These are phyloP conservation scores for Pseudocheirus occidentalis DNA, from an alignment of 2,797 vertebrate genomes.

Conservation along the genomic window DNA sequence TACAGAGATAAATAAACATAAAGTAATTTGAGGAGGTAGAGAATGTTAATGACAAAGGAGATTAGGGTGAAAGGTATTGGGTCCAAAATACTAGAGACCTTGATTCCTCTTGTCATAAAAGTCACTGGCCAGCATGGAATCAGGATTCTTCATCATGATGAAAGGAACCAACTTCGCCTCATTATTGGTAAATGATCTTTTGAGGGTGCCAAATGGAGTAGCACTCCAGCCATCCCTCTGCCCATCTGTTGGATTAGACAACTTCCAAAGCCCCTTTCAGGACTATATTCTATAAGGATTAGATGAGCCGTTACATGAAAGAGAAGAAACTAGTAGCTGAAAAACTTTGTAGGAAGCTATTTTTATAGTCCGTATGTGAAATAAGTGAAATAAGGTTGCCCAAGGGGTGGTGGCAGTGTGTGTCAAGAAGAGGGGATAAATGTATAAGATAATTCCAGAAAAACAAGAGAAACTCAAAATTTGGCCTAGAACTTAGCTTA, in stretches of 20 bases:
- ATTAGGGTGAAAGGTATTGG: background rate
- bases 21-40: background rate
- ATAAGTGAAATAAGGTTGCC: background rate
- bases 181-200: background rate
- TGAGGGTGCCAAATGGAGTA: background rate
- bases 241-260: background rate
- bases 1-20: background rate
- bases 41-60: background rate
- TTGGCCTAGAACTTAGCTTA: background rate
- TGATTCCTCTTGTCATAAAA: background rate
- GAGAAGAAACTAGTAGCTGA: background rate
- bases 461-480: background rate
- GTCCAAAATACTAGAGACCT: background rate
- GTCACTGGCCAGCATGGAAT: background rate
- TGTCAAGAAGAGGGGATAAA: background rate
- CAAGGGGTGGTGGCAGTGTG: background rate
- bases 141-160: background rate
- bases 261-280: background rate
- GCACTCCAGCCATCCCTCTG: background rate
- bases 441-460: background rate
- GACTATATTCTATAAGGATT: background rate
- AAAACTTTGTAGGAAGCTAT: background rate
- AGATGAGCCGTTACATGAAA: background rate
- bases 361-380: background rate
- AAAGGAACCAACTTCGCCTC: background rate